phyloP scores from a whole-genome alignment of 2,113 vertebrate genomes.

The Dryoscopus gambensis region DNA sequence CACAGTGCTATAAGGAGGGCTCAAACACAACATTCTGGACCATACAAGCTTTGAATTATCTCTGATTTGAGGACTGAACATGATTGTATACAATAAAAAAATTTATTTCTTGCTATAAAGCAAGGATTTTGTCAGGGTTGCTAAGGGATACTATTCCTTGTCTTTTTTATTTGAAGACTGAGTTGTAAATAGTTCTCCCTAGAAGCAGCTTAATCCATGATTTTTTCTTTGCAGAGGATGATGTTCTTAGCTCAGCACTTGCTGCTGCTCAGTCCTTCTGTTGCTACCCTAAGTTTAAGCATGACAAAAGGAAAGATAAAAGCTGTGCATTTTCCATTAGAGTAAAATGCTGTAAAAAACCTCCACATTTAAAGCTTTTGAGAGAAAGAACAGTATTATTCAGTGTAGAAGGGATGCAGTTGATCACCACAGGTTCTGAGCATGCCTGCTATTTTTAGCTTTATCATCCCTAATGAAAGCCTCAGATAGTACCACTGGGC shows the following conservation, averaged over 20 bases:
- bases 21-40: background rate
- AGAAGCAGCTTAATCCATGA: slow-evolving; percentile 24
- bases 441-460: slow-evolving; percentile 16
- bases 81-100: background rate
- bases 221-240: slow-evolving; percentile 18
- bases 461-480: slow-evolving; percentile 12
- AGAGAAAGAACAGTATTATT: background rate
- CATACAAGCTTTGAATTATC: background rate
- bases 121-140: slow-evolving; percentile 31
- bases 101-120: slow-evolving; percentile 16
- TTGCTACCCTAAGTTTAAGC: background rate
- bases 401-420: background rate
- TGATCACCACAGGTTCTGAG: background rate
- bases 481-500: slow-evolving; percentile 6
- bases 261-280: background rate
- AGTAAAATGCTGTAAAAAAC: background rate
- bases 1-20: background rate
- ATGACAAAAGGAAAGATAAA: slow-evolving; percentile 13
- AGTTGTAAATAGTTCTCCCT: slow-evolving; percentile 28
- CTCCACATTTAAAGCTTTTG: background rate
- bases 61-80: background rate
- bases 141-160: slow-evolving; percentile 31
- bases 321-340: background rate
- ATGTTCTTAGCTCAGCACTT: slow-evolving; percentile 13
- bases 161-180: slow-evolving; percentile 17